A percentile compares a stretch with the other conserved stretches of the same genome.
These are phyloP conservation scores for Tetrao urogallus DNA, from an alignment of 2,113 vertebrate species.

Conservation along the genomic window DNA sequence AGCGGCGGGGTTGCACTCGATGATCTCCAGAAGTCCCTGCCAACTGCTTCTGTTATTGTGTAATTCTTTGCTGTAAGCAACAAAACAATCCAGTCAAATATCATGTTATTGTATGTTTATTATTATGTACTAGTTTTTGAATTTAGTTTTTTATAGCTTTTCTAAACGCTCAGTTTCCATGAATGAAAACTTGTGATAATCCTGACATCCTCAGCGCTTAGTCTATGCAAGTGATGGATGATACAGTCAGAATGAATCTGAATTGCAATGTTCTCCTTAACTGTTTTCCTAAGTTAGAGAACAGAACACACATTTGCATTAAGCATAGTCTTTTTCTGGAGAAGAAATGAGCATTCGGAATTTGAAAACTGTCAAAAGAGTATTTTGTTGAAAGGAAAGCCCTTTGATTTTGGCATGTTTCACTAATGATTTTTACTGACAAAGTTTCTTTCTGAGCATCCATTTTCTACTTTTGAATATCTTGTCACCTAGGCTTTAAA, in stretches of 20 bases:
- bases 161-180: slow-evolving; percentile 51
- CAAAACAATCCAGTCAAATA: slow-evolving; percentile 9
- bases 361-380: slow-evolving; percentile 75
- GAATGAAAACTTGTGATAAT: slow-evolving; percentile 73
- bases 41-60: neutral
- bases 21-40: neutral
- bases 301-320: slow-evolving; percentile 74
- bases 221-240: slow-evolving; percentile 63
- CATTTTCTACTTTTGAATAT: slow-evolving; percentile 63
- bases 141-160: slow-evolving; percentile 53
- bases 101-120: slow-evolving; percentile 26
- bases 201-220: slow-evolving; percentile 65
- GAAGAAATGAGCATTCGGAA: slow-evolving; percentile 68
- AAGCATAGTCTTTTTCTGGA: slow-evolving; percentile 59
- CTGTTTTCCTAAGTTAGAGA: slow-evolving; percentile 59
- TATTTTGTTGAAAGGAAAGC: slow-evolving; percentile 68
- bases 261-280: slow-evolving; percentile 70
- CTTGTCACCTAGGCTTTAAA: slow-evolving; percentile 75
- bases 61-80: neutral
- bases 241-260: slow-evolving; percentile 58
- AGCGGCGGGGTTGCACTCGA: neutral
- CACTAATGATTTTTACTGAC: slow-evolving; percentile 67
- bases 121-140: slow-evolving; percentile 26
- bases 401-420: slow-evolving; percentile 73
- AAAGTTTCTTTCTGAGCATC: slow-evolving; percentile 60